Conservation (phyloP, 2,888 invertebrate species). For the Troides aeacus region DNA sequence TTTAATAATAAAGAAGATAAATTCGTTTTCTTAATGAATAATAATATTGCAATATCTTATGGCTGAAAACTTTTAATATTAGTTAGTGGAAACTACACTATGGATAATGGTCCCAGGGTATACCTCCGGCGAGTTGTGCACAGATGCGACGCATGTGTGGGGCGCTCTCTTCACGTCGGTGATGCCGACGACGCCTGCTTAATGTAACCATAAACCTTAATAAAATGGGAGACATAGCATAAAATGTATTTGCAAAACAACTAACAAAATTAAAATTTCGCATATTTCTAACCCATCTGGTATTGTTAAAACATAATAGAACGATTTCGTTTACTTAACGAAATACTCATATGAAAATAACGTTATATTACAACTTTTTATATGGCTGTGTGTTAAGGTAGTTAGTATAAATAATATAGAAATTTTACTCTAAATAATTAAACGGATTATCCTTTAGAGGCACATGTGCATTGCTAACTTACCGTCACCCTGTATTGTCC, state of each 20-base stretch:
- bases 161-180: constrained; percentile 51
- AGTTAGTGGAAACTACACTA: constrained; percentile 42
- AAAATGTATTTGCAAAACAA: background rate
- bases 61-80: too few relatives aligned
- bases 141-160: constrained; percentile 77
- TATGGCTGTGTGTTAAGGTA: background rate
- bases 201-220: constrained; percentile 38
- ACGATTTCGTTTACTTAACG: too few relatives aligned
- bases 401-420: too few relatives aligned
- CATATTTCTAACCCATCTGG: too few relatives aligned
- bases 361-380: background rate
- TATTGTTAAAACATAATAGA: too few relatives aligned
- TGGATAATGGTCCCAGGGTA: constrained; percentile 55
- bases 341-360: too few relatives aligned
- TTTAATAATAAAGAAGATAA: too few relatives aligned
- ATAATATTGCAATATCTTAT: too few relatives aligned
- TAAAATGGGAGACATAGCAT: constrained; percentile 20
- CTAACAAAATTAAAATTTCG: too few relatives aligned
- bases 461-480: constrained; percentile 40
- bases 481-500: constrained; percentile 65
- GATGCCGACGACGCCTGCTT: constrained; percentile 49
- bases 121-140: constrained; percentile 65
- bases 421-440: too few relatives aligned
- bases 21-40: too few relatives aligned
- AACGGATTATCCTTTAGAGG: constrained; percentile 34